A percentile compares a stretch with the other conserved stretches of the same genome.
Conservation (phyloP, 2,797 vertebrate species). For the Alfaro cultratus region DNA sequence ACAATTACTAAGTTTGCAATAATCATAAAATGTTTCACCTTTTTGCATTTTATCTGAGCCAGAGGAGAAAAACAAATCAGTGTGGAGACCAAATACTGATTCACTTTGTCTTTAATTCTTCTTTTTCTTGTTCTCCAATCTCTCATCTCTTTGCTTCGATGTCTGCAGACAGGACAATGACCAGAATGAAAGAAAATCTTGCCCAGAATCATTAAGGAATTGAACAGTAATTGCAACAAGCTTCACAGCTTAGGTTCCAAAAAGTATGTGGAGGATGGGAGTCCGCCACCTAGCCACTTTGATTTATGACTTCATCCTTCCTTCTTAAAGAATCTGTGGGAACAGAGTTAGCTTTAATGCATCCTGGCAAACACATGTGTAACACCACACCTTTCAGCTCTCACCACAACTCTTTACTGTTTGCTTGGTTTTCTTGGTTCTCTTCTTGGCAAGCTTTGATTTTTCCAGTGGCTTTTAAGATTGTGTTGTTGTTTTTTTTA, state of each 20-base stretch:
- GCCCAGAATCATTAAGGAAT: conserved; percentile 66
- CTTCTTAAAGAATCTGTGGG: conserved; percentile 46
- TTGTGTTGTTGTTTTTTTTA: neutral
- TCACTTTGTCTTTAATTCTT: conserved; percentile 2
- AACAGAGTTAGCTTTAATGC: conserved; percentile 38
- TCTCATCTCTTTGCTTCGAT: conserved; percentile 39
- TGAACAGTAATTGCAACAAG: conserved; percentile 63
- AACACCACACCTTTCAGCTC: conserved; percentile 45
- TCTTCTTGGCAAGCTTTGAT: conserved; percentile 23
- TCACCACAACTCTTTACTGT: conserved; percentile 29
- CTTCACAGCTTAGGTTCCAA: conserved; percentile 62
- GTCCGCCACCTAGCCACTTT: conserved; percentile 60
- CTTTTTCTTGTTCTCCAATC: conserved; percentile 17
- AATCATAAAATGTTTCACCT: neutral
- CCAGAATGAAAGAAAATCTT: conserved; percentile 59
- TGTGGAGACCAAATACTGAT: conserved; percentile 18
- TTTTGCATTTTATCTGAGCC: neutral
- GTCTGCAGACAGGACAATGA: conserved; percentile 54
- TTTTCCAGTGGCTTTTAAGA: conserved; percentile 24
- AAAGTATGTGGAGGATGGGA: conserved; percentile 12
- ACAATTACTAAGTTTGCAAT: neutral
- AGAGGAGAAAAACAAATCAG: neutral
- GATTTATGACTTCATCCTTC: conserved; percentile 66
- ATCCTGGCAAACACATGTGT: conserved; percentile 56
- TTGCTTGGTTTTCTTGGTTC: conserved; percentile 12